phyloP scores from a whole-genome alignment of 2,888 invertebrate genomes.

The Penaeus monodon region DNA sequence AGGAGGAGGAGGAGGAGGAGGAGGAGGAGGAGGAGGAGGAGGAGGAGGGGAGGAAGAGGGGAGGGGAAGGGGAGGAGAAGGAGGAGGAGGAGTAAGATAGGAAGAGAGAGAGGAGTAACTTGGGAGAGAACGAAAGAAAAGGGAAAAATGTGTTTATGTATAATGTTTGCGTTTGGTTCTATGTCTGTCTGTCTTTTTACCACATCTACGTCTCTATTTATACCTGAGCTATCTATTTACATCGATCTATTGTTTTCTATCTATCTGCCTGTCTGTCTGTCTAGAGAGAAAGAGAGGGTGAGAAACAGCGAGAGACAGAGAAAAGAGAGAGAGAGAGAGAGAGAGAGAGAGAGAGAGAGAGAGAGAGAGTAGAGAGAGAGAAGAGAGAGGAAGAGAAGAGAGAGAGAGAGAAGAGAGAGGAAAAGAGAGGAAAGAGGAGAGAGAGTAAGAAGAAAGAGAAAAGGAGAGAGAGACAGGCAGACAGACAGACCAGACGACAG shows the following conservation, averaged over 20 bases:
- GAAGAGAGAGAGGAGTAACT: background rate
- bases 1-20: background rate
- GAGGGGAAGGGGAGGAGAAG: background rate
- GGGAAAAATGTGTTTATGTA: too few relatives aligned
- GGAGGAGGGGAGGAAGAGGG: too few relatives aligned
- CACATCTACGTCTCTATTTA: too few relatives aligned
- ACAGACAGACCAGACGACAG: too few relatives aligned
- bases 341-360: background rate
- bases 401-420: constrained; percentile 12
- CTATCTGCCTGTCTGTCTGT: too few relatives aligned
- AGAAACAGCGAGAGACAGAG: background rate
- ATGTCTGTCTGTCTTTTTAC: too few relatives aligned
- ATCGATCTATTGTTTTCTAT: too few relatives aligned
- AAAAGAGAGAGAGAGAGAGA: background rate
- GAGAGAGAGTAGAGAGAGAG: background rate
- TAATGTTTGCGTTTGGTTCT: too few relatives aligned
- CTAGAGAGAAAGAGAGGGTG: background rate
- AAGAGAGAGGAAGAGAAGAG: background rate
- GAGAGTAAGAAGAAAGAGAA: too few relatives aligned
- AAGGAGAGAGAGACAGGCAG: too few relatives aligned
- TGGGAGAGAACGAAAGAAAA: background rate
- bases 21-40: background rate
- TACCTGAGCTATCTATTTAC: too few relatives aligned
- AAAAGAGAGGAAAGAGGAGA: too few relatives aligned
- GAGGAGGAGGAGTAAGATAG: background rate